Conservation (phyloP, 2,797 vertebrate species). For the Falco berigora region DNA sequence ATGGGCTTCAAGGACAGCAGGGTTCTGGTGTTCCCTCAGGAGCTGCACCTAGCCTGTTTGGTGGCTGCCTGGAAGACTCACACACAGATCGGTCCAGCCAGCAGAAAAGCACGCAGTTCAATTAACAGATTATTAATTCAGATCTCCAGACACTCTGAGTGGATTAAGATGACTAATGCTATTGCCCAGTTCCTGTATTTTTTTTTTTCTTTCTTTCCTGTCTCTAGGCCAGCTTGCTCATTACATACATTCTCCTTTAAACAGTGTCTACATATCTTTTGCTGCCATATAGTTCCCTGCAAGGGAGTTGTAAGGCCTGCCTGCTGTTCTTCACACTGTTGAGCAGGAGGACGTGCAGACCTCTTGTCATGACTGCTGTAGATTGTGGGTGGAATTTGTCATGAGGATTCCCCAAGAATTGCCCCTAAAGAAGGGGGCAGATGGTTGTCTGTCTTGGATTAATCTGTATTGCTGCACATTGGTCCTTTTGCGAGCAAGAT, state of each 20-base stretch:
- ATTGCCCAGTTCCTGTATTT: background rate
- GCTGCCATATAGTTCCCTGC: accelerated
- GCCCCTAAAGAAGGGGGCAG: background rate
- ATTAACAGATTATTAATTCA: background rate
- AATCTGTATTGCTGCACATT: background rate
- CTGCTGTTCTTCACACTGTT: background rate
- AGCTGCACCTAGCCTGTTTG: background rate
- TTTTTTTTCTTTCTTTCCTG: background rate
- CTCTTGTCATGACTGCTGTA: background rate
- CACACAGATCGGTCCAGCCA: background rate
- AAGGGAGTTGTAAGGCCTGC: background rate
- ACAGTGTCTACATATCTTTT: background rate
- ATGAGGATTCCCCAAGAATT: background rate
- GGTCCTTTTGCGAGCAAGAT: background rate
- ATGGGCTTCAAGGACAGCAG: accelerated
- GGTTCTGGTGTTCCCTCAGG: background rate
- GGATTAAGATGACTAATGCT: background rate
- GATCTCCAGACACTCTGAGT: background rate
- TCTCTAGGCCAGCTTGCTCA: background rate
- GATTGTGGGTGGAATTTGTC: background rate
- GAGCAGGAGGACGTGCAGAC: background rate
- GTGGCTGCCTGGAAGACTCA: background rate
- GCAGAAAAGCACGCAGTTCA: accelerated
- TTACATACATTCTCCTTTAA: accelerated
- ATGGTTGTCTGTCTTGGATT: background rate